Conservation (phyloP, 2,888 invertebrate species). For the Theodoxus fluviatilis region DNA sequence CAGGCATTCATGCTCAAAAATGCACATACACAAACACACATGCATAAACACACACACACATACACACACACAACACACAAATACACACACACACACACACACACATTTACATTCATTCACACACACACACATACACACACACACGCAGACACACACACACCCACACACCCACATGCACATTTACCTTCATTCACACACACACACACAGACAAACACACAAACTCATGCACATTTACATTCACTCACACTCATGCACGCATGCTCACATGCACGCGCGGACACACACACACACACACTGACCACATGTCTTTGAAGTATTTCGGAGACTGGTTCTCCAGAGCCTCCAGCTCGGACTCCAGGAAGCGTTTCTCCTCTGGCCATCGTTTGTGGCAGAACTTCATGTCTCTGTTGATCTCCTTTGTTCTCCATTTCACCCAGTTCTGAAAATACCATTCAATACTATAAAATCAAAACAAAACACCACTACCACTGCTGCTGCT, state of each 20-base stretch:
- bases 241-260: not conserved
- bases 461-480: conserved; percentile 6
- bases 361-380: conserved; percentile 62
- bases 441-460: too few relatives aligned
- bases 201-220: too few relatives aligned
- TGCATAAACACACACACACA: too few relatives aligned
- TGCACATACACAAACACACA: not conserved
- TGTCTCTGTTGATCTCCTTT: conserved; percentile 51
- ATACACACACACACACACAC: too few relatives aligned
- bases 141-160: too few relatives aligned
- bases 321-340: conserved; percentile 47
- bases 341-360: conserved; percentile 45
- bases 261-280: too few relatives aligned
- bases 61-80: too few relatives aligned
- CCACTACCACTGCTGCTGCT: not conserved
- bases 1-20: not conserved
- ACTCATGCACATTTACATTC: too few relatives aligned
- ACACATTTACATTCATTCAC: too few relatives aligned
- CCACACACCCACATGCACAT: too few relatives aligned
- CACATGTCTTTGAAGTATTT: conserved; percentile 61
- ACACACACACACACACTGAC: conserved; percentile 36
- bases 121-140: too few relatives aligned
- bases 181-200: too few relatives aligned
- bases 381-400: conserved; percentile 56
- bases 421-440: conserved; percentile 43